Evolutionary conservation across 2,797 vertebrate genomes (phyloP).

Genomic region (Xenopus petersii): DNA sequence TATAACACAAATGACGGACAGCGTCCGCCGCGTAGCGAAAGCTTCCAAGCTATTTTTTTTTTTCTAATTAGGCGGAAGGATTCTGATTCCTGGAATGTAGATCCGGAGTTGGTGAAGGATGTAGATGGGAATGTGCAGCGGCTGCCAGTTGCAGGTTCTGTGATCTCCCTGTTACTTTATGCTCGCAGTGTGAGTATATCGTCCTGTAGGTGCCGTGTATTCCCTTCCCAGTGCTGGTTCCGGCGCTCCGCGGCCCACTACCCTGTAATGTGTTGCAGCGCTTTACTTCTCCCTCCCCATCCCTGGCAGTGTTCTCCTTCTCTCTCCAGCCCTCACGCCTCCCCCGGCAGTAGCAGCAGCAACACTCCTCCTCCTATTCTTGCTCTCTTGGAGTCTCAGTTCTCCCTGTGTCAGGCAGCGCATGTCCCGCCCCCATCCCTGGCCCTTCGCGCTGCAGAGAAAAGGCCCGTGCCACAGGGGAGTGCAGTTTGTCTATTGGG

Average conservation of each 20-base stretch:
- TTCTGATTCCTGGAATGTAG: conserved; percentile 14
- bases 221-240: background rate
- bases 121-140: conserved; percentile 32
- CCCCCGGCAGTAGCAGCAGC: background rate
- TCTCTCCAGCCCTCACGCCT: background rate
- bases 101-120: conserved; percentile 34
- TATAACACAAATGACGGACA: conserved; percentile 5
- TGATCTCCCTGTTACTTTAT: background rate
- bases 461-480: conserved; percentile 14
- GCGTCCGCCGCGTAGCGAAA: conserved; percentile 15
- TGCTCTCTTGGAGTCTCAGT: conserved; percentile 3
- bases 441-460: conserved; percentile 23
- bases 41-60: background rate
- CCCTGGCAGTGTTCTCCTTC: background rate
- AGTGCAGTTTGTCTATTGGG: background rate
- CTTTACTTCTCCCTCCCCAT: background rate
- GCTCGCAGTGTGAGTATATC: conserved; percentile 13
- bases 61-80: conserved; percentile 16
- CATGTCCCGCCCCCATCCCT: background rate
- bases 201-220: background rate
- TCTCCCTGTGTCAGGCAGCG: background rate
- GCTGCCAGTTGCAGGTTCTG: conserved; percentile 9
- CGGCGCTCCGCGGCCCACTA: background rate
- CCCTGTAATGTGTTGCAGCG: background rate
- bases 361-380: background rate